A percentile compares a stretch with the other conserved stretches of the same genome.
Conservation (phyloP, 2,888 invertebrate genomes). For the Aphrophora alni region DNA sequence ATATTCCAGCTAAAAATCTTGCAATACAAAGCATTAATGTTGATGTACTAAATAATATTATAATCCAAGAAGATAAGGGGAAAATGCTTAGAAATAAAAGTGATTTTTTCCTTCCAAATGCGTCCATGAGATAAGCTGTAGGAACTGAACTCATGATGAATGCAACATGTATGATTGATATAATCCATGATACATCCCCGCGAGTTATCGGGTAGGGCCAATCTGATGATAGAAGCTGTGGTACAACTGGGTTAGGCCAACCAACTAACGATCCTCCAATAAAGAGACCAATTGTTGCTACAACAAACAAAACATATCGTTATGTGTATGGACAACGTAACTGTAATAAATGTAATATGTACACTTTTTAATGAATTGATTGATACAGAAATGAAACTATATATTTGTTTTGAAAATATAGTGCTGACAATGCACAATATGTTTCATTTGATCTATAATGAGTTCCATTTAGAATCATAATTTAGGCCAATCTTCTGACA, state of each 20-base stretch:
- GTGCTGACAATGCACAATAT: too few species aligned
- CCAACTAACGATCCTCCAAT: not conserved
- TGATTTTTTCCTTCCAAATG: not conserved
- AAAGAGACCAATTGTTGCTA: not conserved
- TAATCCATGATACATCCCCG: not conserved
- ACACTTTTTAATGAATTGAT: too few species aligned
- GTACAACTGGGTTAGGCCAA: not conserved
- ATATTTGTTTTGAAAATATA: too few species aligned
- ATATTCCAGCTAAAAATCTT: not conserved
- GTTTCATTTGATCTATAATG: too few species aligned
- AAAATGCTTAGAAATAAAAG: not conserved
- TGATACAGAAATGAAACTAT: too few species aligned
- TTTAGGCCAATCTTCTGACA: too few species aligned
- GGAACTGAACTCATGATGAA: not conserved
- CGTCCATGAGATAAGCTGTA: not conserved
- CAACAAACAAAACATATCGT: not conserved
- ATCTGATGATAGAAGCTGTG: not conserved
- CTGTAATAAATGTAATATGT: too few species aligned
- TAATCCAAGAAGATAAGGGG: not conserved
- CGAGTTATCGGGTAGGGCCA: not conserved
- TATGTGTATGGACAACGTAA: too few species aligned
- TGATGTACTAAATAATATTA: not conserved
- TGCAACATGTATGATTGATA: not conserved
- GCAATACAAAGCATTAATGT: not conserved
- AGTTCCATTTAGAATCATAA: too few species aligned